These are phyloP conservation scores for Oreochromis mossambicus DNA, from an alignment of 2,797 vertebrate species.

Conservation along the genomic window DNA sequence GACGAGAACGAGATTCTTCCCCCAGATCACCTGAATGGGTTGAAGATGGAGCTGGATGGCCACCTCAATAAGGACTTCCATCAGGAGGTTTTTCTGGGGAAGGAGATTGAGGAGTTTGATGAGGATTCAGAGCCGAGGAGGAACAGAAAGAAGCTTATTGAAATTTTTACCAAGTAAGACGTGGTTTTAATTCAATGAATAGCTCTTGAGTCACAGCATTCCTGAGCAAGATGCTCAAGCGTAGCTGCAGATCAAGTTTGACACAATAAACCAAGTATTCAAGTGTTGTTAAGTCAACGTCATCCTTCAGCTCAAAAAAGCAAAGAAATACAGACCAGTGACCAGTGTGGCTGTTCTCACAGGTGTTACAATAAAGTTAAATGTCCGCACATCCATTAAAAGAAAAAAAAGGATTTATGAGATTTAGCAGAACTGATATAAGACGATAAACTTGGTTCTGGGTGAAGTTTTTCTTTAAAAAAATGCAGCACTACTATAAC, in stretches of 20 bases:
- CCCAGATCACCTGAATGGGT: constrained; percentile 89
- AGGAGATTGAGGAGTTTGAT: constrained; percentile 90
- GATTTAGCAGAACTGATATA: background rate
- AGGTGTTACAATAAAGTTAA: background rate
- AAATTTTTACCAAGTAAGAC: constrained; percentile 91
- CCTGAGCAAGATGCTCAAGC: background rate
- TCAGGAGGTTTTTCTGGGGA: constrained; percentile 95
- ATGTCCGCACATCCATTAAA: background rate
- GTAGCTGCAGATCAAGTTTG: background rate
- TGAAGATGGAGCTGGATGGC: constrained; percentile 94
- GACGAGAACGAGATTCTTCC: constrained; percentile 92
- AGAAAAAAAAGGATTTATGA: background rate
- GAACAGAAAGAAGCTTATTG: constrained; percentile 89
- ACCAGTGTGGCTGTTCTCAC: background rate
- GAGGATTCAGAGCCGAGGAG: constrained; percentile 88
- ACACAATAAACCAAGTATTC: background rate
- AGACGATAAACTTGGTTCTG: background rate
- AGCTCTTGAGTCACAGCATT: background rate
- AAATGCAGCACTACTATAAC: background rate
- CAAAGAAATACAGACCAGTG: background rate
- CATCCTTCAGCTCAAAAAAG: background rate
- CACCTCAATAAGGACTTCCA: constrained; percentile 96
- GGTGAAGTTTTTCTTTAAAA: background rate
- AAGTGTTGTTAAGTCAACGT: background rate
- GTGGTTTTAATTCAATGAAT: background rate